phyloP scores from a whole-genome alignment of 2,797 vertebrate genomes.

The Micromesistius poutassou region DNA sequence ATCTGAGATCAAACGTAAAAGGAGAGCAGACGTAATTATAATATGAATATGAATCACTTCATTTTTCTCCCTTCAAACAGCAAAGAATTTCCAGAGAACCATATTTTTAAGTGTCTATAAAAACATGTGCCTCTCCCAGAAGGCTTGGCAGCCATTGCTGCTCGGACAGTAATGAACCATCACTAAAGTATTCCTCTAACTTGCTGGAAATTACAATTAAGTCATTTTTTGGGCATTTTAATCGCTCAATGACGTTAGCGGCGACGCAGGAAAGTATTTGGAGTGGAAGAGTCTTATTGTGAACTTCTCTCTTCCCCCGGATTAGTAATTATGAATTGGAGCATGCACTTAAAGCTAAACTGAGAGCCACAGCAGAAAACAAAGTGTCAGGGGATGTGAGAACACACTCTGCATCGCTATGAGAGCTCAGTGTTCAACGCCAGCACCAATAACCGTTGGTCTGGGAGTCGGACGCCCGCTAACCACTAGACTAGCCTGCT shows the following conservation, averaged over 20 bases:
- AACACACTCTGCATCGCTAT: constrained; percentile 36
- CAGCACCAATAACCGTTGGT: neutral
- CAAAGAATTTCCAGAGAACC: neutral
- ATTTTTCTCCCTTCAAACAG: neutral
- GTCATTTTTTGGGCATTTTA: constrained; percentile 64
- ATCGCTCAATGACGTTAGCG: constrained; percentile 64
- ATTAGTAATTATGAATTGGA: constrained; percentile 68
- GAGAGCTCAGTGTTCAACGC: constrained; percentile 12
- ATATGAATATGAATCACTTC: neutral
- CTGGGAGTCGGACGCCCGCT: neutral
- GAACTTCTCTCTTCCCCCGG: constrained; percentile 59
- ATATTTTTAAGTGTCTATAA: neutral
- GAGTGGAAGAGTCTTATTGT: constrained; percentile 62
- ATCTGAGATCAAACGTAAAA: neutral
- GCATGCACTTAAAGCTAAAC: constrained; percentile 58
- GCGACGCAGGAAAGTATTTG: constrained; percentile 70
- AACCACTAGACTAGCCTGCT: too few relatives aligned
- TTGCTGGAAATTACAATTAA: constrained; percentile 64
- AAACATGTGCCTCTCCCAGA: constrained; percentile 4
- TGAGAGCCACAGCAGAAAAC: constrained; percentile 57
- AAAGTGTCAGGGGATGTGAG: constrained; percentile 20
- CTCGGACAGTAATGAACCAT: constrained; percentile 49
- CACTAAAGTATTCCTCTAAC: constrained; percentile 32
- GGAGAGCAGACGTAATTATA: neutral
- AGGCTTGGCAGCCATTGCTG: constrained; percentile 39